Conservation (phyloP, 1,140 invertebrate genomes). For the Paralvinella palmiformis region DNA sequence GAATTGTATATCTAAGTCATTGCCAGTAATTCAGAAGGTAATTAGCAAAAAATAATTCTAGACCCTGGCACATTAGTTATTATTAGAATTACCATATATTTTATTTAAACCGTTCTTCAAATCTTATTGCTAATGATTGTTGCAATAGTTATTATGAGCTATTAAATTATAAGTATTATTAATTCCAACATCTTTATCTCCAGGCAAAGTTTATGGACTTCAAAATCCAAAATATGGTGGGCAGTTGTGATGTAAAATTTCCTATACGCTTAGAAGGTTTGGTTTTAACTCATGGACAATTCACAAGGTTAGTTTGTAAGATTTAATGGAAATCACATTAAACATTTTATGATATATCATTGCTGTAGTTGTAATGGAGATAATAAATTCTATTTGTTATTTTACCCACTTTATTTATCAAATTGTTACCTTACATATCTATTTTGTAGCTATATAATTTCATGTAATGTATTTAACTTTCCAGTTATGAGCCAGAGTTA, state of each 20-base stretch:
- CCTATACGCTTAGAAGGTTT: constrained; percentile 95
- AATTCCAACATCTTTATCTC: constrained; percentile 45
- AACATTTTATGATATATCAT: too few relatives aligned
- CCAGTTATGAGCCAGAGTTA: constrained; percentile 63
- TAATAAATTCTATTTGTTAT: too few relatives aligned
- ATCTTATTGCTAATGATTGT: background rate
- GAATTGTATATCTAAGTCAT: too few relatives aligned
- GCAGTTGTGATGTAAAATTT: constrained; percentile 98
- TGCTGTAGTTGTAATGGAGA: too few relatives aligned
- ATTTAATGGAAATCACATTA: background rate
- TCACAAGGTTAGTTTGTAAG: constrained; percentile 65
- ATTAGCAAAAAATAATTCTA: too few relatives aligned
- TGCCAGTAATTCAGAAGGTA: too few relatives aligned
- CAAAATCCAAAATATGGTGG: constrained; percentile 99
- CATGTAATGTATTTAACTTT: too few relatives aligned
- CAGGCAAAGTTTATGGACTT: constrained; percentile 98
- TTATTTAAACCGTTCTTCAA: constrained; percentile 15
- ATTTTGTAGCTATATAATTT: too few relatives aligned
- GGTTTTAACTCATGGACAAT: constrained; percentile 93
- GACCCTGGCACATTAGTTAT: too few relatives aligned
- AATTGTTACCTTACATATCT: too few relatives aligned
- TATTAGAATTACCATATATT: too few relatives aligned
- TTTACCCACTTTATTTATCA: too few relatives aligned
- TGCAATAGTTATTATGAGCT: background rate
- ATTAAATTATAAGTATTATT: constrained; percentile 10